These are phyloP conservation scores for Antedon mediterranea DNA, from an alignment of 53 echinoderm and acorn worm species.

Conservation along the genomic window DNA sequence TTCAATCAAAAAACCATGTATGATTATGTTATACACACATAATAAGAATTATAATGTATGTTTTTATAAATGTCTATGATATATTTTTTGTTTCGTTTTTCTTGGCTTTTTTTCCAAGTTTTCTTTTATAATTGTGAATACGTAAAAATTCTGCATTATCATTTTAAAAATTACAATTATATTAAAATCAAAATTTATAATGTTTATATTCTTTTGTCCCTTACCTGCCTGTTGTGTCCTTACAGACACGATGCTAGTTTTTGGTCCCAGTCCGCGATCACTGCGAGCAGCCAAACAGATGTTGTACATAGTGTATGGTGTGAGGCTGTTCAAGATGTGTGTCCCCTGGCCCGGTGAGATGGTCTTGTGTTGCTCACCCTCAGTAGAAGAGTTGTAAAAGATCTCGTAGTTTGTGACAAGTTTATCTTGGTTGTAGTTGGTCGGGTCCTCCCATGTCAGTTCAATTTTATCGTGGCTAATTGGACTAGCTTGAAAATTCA, in stretches of 20 bases:
- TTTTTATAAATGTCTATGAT: no score
- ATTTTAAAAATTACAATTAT: no score
- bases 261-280: conserved; percentile 59
- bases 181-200: no score
- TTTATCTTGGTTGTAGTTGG: conserved; percentile 26
- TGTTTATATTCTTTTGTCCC: not conserved
- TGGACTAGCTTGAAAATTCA: conserved; percentile 59
- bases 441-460: conserved; percentile 63
- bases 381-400: conserved; percentile 77
- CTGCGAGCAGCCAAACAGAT: conserved; percentile 78
- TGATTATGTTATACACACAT: no score
- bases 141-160: no score
- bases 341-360: conserved; percentile 27
- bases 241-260: conserved; percentile 61
- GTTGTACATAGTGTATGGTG: conserved; percentile 82
- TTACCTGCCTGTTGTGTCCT: conserved; percentile 78
- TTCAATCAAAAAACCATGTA: no score
- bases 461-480: conserved; percentile 63
- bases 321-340: conserved; percentile 49
- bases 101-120: no score
- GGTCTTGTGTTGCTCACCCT: conserved; percentile 41
- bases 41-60: no score
- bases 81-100: no score
- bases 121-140: no score
- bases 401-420: conserved; percentile 61